A percentile compares a stretch with the other conserved stretches of the same genome.
Evolutionary conservation across 1,140 invertebrate species (phyloP).

Genomic region (Pectinophora gossypiella): DNA sequence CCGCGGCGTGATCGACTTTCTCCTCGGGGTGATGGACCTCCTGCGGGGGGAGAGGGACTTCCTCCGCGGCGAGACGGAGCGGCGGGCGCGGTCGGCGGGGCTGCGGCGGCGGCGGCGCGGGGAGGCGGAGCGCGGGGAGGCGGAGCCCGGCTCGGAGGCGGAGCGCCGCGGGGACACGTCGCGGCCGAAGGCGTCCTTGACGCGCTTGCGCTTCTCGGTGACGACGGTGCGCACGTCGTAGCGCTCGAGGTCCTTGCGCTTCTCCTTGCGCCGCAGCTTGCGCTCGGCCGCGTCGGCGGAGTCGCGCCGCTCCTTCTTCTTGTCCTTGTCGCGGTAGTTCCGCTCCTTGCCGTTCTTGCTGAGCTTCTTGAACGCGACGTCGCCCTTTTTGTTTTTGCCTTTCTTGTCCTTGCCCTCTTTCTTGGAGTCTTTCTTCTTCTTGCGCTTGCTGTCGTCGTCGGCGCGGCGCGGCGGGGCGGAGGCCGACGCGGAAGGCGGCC

Average conservation of each 20-base stretch:
- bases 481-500: slow-evolving; percentile 47
- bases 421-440: slow-evolving; percentile 64
- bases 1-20: background rate
- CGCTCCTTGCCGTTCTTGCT: slow-evolving; percentile 87
- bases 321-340: slow-evolving; percentile 86
- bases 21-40: background rate
- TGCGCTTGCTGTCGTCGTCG: slow-evolving; percentile 74
- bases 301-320: slow-evolving; percentile 46
- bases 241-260: slow-evolving; percentile 86
- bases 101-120: slow-evolving; percentile 19
- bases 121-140: slow-evolving; percentile 18
- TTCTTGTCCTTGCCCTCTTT: slow-evolving; percentile 64
- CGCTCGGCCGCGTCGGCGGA: slow-evolving; percentile 40
- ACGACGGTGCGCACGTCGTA: slow-evolving; percentile 89
- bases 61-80: slow-evolving; percentile 17
- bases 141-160: slow-evolving; percentile 32
- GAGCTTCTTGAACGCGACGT: slow-evolving; percentile 86
- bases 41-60: background rate
- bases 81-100: background rate
- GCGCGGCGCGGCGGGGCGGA: slow-evolving; percentile 50
- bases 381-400: slow-evolving; percentile 50
- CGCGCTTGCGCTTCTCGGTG: slow-evolving; percentile 79
- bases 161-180: slow-evolving; percentile 75
- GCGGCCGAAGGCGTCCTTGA: slow-evolving; percentile 88
- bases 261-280: slow-evolving; percentile 79